Conservation (phyloP, 2,797 vertebrate genomes). For the Rhinella marina region DNA sequence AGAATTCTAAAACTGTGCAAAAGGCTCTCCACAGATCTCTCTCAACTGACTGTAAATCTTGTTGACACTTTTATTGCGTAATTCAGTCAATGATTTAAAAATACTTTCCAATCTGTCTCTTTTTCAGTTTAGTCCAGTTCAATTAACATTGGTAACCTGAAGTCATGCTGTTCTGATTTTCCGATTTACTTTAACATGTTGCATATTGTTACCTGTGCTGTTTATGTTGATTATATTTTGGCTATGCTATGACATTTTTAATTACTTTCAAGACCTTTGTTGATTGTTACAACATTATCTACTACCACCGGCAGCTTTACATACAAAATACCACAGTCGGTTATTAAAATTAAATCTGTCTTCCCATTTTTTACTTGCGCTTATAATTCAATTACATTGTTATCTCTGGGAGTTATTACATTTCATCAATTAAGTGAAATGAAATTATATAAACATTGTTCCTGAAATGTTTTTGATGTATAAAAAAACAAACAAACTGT, state of each 20-base stretch:
- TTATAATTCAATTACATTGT: not conserved
- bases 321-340: not conserved
- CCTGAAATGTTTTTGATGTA: not conserved
- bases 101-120: slow-evolving; percentile 52
- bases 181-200: slow-evolving; percentile 7
- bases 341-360: not conserved
- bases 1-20: not conserved
- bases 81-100: slow-evolving; percentile 54
- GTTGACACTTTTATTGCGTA: slow-evolving; percentile 48
- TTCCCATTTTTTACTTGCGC: not conserved
- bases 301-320: not conserved
- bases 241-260: slow-evolving; percentile 4
- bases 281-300: not conserved
- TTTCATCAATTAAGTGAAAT: not conserved
- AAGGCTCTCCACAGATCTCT: slow-evolving; percentile 15
- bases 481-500: not conserved
- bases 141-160: slow-evolving; percentile 52
- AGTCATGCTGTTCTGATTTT: slow-evolving; percentile 23
- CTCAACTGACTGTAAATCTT: slow-evolving; percentile 41
- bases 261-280: slow-evolving; percentile 8
- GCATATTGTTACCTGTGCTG: slow-evolving; percentile 22
- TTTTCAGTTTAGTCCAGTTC: slow-evolving; percentile 50
- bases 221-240: slow-evolving; percentile 23
- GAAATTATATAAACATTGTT: not conserved
- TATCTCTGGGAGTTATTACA: not conserved